Conservation (phyloP, 2,888 invertebrate genomes). For the Polyommatus icarus region DNA sequence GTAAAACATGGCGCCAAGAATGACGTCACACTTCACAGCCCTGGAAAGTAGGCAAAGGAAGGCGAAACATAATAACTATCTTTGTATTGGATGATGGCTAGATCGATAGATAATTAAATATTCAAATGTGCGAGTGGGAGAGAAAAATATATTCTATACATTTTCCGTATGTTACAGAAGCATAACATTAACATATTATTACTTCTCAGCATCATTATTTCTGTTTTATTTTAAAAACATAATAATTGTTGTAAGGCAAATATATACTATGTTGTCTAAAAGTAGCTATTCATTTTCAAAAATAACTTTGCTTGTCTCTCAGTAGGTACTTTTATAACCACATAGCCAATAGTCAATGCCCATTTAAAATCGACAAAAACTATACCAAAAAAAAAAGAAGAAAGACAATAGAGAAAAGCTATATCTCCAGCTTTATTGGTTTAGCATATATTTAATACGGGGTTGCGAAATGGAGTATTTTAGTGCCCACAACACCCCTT, state of each 20-base stretch:
- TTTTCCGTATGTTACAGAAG: no score
- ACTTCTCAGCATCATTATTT: no score
- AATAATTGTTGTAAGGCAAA: no score
- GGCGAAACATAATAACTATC: not conserved
- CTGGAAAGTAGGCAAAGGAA: not conserved
- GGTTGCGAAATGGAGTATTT: not conserved
- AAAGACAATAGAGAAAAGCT: not conserved
- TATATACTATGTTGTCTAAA: no score
- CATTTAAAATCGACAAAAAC: no score
- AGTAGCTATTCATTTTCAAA: no score
- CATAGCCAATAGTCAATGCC: no score
- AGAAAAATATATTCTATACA: no score
- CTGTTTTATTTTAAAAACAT: no score
- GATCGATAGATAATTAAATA: not conserved
- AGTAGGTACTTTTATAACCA: no score
- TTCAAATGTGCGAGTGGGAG: not conserved
- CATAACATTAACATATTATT: no score
- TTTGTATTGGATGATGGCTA: not conserved
- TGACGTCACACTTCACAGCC: not conserved
- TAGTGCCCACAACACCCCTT: conserved; percentile 1
- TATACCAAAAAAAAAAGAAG: not conserved
- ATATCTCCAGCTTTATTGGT: not conserved
- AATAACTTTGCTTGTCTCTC: no score
- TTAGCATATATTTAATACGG: not conserved
- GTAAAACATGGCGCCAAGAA: conserved; percentile 9